These are phyloP conservation scores for Dusona sp. DNA, from an alignment of 2,888 invertebrate species.

Conservation along the genomic window DNA sequence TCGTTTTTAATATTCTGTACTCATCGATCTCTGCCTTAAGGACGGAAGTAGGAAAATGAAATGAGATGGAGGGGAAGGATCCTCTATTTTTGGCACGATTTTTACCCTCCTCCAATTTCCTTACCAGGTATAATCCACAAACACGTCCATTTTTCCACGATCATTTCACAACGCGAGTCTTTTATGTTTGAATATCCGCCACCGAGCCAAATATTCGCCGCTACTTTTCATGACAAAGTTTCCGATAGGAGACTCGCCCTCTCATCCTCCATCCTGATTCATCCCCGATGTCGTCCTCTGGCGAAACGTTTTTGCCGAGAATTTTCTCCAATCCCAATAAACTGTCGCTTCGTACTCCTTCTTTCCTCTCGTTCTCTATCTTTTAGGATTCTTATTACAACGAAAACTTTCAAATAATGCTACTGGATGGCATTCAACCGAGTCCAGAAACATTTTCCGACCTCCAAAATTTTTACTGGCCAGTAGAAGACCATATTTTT, in stretches of 20 bases:
- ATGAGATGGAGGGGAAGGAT: background rate
- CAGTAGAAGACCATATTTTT: constrained; percentile 26
- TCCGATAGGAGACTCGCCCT: background rate
- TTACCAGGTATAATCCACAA: background rate
- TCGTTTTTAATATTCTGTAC: constrained; percentile 13
- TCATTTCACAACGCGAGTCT: background rate
- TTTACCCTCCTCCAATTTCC: constrained; percentile 9
- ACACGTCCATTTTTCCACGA: constrained; percentile 12
- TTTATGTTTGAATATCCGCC: constrained; percentile 10
- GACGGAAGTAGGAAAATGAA: background rate
- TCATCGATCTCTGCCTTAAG: constrained; percentile 7
- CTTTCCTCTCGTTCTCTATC: background rate
- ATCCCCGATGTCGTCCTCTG: background rate
- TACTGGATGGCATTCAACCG: background rate
- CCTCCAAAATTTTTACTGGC: background rate
- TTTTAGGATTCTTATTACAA: background rate
- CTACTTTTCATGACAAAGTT: constrained; percentile 27
- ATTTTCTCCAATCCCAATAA: constrained; percentile 24
- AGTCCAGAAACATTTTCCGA: constrained; percentile 11
- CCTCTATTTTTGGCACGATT: constrained; percentile 33
- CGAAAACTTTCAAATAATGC: constrained; percentile 35
- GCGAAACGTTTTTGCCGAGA: constrained; percentile 15
- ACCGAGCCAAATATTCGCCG: constrained; percentile 11
- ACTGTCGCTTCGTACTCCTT: background rate
- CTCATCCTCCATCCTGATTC: background rate